Conservation (phyloP, 1,140 invertebrate genomes). For the Helicorthomorpha holstii region DNA sequence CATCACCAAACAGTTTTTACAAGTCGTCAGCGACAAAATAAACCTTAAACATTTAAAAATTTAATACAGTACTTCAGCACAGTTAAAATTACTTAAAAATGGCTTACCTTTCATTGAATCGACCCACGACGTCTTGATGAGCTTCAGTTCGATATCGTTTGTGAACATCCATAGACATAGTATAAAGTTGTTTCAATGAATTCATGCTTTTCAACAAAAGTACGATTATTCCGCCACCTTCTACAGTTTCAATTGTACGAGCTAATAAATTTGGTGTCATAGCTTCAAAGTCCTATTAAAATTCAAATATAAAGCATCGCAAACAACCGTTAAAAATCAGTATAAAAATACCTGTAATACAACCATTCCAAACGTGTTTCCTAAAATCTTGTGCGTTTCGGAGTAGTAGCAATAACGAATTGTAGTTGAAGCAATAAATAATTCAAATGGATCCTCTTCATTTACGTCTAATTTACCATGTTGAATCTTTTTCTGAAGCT, state of each 20-base stretch:
- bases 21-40: constrained; percentile 74
- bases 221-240: constrained; percentile 90
- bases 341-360: constrained; percentile 55
- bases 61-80: background rate
- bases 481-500: constrained; percentile 68
- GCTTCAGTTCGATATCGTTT: constrained; percentile 85
- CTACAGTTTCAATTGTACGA: constrained; percentile 93
- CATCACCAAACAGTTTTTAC: constrained; percentile 72
- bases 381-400: constrained; percentile 94
- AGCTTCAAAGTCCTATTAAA: constrained; percentile 87
- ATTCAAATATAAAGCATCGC: background rate
- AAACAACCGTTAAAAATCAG: background rate
- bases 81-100: constrained; percentile 6
- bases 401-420: constrained; percentile 96
- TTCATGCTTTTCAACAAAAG: constrained; percentile 62
- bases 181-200: constrained; percentile 86
- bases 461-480: constrained; percentile 76
- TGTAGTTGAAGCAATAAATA: constrained; percentile 88
- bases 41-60: constrained; percentile 39
- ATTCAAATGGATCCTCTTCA: constrained; percentile 92
- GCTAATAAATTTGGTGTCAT: constrained; percentile 96
- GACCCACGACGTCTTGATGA: constrained; percentile 72
- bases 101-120: constrained; percentile 79
- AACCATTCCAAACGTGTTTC: constrained; percentile 95
- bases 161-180: constrained; percentile 98